Conservation (phyloP, 92 coral and sea anemone genomes). For the Actinernus sp. region DNA sequence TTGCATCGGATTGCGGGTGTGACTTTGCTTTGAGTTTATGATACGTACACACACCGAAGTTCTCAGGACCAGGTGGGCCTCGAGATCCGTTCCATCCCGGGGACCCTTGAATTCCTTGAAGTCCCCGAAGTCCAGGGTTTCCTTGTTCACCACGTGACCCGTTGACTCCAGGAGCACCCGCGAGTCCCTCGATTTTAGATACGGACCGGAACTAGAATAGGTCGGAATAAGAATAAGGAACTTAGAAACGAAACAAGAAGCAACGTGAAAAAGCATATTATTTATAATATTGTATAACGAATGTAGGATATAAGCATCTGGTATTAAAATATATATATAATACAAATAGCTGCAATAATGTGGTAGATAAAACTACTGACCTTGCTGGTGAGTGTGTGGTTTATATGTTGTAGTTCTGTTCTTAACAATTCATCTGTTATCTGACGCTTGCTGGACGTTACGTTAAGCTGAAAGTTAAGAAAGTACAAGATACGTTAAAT, state of each 20-base stretch:
- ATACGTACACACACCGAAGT: slow-evolving; percentile 41
- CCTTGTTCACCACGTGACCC: slow-evolving; percentile 45
- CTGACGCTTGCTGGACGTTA: slow-evolving; percentile 2
- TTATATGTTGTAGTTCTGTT: slow-evolving; percentile 4
- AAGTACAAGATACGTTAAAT: no score
- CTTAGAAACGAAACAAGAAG: no score
- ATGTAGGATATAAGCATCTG: no score
- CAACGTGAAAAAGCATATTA: no score
- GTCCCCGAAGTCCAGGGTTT: slow-evolving; percentile 27
- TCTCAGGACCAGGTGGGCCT: slow-evolving; percentile 67
- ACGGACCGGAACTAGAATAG: slow-evolving; percentile 4
- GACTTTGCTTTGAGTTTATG: neutral
- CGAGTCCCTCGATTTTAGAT: slow-evolving; percentile 14
- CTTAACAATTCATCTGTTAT: slow-evolving; percentile 4
- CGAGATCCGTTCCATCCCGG: slow-evolving; percentile 29
- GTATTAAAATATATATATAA: no score
- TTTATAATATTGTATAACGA: no score
- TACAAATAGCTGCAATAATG: no score
- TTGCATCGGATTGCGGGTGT: neutral
- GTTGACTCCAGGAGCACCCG: slow-evolving; percentile 35
- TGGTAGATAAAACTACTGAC: neutral
- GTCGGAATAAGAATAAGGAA: no score
- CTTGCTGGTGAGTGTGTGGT: slow-evolving; percentile 11
- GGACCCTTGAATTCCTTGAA: slow-evolving; percentile 22
- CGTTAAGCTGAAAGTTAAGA: slow-evolving; percentile 7